Evolutionary conservation across 2,113 vertebrate genomes (phyloP), one percentile per base, ranked within the genome.

Genomic region (Antigone vipio): DNA sequence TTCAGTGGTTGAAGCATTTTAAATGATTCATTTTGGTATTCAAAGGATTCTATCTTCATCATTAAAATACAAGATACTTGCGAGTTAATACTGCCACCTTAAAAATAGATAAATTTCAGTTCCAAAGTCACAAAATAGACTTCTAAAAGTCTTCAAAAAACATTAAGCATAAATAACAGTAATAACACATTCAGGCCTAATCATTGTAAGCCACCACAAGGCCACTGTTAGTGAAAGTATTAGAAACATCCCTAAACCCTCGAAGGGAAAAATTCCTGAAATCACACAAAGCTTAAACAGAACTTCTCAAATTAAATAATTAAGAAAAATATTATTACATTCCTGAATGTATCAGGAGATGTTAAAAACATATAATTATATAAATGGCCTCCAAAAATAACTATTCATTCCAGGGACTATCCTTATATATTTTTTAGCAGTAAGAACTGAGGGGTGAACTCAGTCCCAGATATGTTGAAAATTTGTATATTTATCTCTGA

Each of bases 321-420:
- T 49, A 53, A 55, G 5, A 53, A 68, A 56, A 60, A 49, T 49
- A 3, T 32, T 53, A 26, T 5, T 69, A 52, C 11, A 34, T 68
- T 92, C 47, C 12, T 94, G 49, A 80, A 50, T 23, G 4, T 26
- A 89, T 35, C 11, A 35, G 11, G 16, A 66, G 20, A 35, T 30
- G 10, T 24, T 58, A 59, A 75, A 89, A 86, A 55, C 2, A 5
- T 0, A 0, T 14, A 56, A 55, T 49, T 58, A 50, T 3, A 23
- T 38, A 42, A 69, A 47, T 26, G 62, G 17, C 7, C 40, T 73
- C 30, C 42, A 62, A 77, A 93, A 85, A 7, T 14, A 84, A 35
- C 23, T 45, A 27, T 52, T 35, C 0, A 22, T 62, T 81, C 12
- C 26, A 50, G 7, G 12, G 38, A 91, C 81, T 72, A 93, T 53